Base-by-base conservation (phyloP, 2,113 vertebrate species). In the Cryptomyrus ogoouensis region DNA sequence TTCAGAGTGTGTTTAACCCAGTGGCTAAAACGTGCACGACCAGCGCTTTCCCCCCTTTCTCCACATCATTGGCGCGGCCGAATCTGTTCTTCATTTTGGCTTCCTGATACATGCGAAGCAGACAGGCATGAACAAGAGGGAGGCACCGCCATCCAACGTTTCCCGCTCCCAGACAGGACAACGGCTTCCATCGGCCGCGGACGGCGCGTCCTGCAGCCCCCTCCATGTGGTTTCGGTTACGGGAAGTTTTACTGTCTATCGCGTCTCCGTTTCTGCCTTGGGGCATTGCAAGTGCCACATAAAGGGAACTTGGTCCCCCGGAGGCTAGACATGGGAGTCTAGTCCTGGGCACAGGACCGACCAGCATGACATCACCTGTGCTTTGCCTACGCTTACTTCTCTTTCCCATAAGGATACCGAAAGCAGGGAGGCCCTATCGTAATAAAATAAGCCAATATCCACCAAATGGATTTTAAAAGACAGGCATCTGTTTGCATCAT, bases 181-280 rank as follows among this genome's bases (percentile, higher is more conserved):
- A 92, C 92, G 44, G 91, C 92, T 95, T 91, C 91, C 91, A 94
- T 92, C 47, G 50, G 88, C 77, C 84, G 10, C 85, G 94, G 94
- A 91, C 93, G 94, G 88, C 62, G 88, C 84, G 91, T 89, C 35
- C 92, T 94, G 90, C 94, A 94, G 95, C 95, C 92, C 90, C 92
- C 92, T 94, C 95, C 96, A 96, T 96, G 95, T 96, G 96, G 93
- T 95, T 96, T 95, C 92, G 90, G 94, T 96, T 96, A 95, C 93
- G 88, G 94, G 94, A 94, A 94, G 95, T 96, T 96, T 96, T 96
- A 96, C 94, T 94, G 95, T 94, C 92, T 93, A 95, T 96, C 96
- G 95, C 83, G 21, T 5, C 24, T 84, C 94, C 95, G 95, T 96
- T 95, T 95, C 94, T 96, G 95, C 94, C 94, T 95, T 91, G 91